Base-by-base conservation (phyloP, 1,140 invertebrate genomes). In the Zelostemma sp. region DNA sequence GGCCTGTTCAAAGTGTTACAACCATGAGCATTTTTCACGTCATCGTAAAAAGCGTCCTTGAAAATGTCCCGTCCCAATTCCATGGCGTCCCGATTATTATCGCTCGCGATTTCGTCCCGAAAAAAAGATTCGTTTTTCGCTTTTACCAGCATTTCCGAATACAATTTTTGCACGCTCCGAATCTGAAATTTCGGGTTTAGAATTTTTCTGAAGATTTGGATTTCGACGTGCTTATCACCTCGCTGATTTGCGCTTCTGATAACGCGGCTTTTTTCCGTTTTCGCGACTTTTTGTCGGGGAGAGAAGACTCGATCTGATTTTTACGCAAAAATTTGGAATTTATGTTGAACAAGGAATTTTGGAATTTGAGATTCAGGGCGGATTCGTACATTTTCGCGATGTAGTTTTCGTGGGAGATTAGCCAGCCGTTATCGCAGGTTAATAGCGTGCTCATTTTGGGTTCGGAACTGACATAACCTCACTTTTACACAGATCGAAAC, bases 1-100 rank as follows among this genome's bases (percentile, higher is more conserved):
- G 79, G 43, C 45, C 33, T 35, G 41, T 80, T 41, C 1, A 58
- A 68, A 8, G 65, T 56, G 69, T 86, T 86, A 4, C 47, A 67
- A 6, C 85, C 85, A 64, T 78, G 65, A 16, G 75, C 77, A 62
- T 80, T 78, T 60, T 51, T 62, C n/a, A 68, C 28, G 60, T 61
- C 47, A 0, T 58, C 38, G 35, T 45, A 49, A 15, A 62, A 54
- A 12, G 57, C 73, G n/a, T 77, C 53, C 4, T 63, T 55, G 67
- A 83, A 84, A 73, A 85, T 81, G 35, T 69, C 72, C 11, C 77
- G 60, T 0, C 80, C 79, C n/a, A 65, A 57, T 43, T 50, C 40
- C 5, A 76, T 78, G 31, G 83, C 83, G 51, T 68, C 69, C 55
- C 77, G 59, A 55, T 86, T 86, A 48, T 82, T 80, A 63, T 85